Conservation (phyloP, 2,888 invertebrate genomes). For the Eubasilissa splendida region DNA sequence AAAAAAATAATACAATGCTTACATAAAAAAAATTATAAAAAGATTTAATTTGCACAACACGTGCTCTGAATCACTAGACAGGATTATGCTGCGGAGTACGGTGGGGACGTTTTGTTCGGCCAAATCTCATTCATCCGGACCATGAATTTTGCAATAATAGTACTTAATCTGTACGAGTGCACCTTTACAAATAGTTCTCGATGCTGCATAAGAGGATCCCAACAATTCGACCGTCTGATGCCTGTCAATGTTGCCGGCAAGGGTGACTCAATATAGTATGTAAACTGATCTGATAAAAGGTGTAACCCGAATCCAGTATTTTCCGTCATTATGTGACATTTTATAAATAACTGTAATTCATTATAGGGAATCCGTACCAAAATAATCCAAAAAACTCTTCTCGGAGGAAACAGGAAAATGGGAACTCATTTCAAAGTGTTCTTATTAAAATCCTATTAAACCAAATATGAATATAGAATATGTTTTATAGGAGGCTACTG, state of each 20-base stretch:
- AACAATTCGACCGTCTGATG: not conserved
- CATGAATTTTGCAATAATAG: slow-evolving; percentile 46
- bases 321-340: no score
- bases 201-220: slow-evolving; percentile 15
- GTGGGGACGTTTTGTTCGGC: slow-evolving; percentile 26
- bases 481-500: no score
- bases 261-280: not conserved
- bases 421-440: no score
- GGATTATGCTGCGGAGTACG: slow-evolving; percentile 18
- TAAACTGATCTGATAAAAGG: no score
- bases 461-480: no score
- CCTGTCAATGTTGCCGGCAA: slow-evolving; percentile 21
- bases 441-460: no score
- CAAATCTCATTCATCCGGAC: slow-evolving; percentile 47
- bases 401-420: no score
- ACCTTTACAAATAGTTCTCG: slow-evolving; percentile 43
- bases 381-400: no score
- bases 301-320: no score
- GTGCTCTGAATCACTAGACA: slow-evolving; percentile 2
- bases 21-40: not conserved
- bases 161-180: slow-evolving; percentile 43
- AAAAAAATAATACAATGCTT: not conserved
- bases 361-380: no score
- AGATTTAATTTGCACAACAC: slow-evolving; percentile 21
- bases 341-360: no score